Conservation (phyloP, 2,797 vertebrate genomes). For the Girardinus metallicus region DNA sequence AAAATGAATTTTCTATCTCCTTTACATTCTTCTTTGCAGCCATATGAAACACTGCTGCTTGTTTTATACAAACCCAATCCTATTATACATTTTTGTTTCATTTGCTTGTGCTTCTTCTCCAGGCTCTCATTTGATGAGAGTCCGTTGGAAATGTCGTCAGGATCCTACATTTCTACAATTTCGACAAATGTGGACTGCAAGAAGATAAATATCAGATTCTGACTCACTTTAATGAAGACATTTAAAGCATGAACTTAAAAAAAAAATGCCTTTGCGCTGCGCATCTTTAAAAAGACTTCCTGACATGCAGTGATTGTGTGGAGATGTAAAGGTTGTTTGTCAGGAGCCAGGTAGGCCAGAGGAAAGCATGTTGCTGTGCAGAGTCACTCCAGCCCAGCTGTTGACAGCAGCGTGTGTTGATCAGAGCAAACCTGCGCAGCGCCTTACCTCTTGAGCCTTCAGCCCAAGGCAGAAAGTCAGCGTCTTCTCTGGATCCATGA, state of each 20-base stretch:
- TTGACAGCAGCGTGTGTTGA: conserved; percentile 53
- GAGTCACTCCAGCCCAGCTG: conserved; percentile 59
- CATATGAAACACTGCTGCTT: background rate
- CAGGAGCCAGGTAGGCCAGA: conserved; percentile 51
- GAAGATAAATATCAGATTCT: background rate
- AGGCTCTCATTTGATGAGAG: background rate
- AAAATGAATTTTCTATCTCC: background rate
- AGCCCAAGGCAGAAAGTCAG: conserved; percentile 78
- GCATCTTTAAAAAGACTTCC: background rate
- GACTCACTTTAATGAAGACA: background rate
- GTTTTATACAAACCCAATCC: background rate
- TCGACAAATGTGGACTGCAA: background rate
- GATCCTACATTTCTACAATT: background rate
- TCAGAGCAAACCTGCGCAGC: conserved; percentile 20
- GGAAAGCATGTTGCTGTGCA: conserved; percentile 64
- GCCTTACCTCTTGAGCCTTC: conserved; percentile 75
- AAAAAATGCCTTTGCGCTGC: background rate
- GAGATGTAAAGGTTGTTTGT: conserved; percentile 39
- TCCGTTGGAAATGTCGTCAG: background rate
- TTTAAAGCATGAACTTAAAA: background rate
- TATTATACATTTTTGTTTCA: background rate
- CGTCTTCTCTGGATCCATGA: conserved; percentile 81
- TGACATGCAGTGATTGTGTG: background rate
- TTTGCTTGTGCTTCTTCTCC: background rate
- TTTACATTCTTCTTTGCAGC: background rate